Conservation (phyloP, 2,888 invertebrate genomes). For the Neoaliturus tenellus region DNA sequence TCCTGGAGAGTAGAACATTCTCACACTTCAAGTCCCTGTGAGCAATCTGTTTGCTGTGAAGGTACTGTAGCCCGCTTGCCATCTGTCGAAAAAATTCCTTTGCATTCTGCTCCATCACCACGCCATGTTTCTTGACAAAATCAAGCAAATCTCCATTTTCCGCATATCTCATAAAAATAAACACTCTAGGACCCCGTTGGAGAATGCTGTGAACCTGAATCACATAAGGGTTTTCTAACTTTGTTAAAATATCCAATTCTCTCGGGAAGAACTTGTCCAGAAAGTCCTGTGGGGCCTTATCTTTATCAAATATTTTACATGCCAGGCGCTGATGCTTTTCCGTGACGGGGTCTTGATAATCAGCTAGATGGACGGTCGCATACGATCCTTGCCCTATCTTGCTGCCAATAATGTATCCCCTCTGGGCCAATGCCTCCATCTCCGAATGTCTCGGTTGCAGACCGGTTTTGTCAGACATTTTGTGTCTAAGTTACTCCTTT, state of each 20-base stretch:
- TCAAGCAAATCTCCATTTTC: constrained; percentile 94
- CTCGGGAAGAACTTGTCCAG: constrained; percentile 95
- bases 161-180: constrained; percentile 94
- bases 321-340: constrained; percentile 84
- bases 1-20: constrained; percentile 89
- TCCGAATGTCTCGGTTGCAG: constrained; percentile 83
- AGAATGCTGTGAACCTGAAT: constrained; percentile 93
- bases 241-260: constrained; percentile 92
- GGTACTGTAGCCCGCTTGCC: constrained; percentile 87
- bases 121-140: constrained; percentile 86
- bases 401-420: constrained; percentile 89
- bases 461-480: not conserved
- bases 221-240: constrained; percentile 93
- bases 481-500: constrained; percentile 38
- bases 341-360: constrained; percentile 84
- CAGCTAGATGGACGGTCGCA: constrained; percentile 92
- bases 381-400: constrained; percentile 95
- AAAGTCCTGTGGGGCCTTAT: constrained; percentile 92
- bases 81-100: constrained; percentile 92
- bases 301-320: constrained; percentile 94
- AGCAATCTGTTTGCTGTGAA: constrained; percentile 90
- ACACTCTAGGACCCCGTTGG: constrained; percentile 88
- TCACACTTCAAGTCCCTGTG: constrained; percentile 97
- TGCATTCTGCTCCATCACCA: constrained; percentile 86
- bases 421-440: constrained; percentile 88